phyloP scores from a whole-genome alignment of 2,888 invertebrate genomes.

The Patella caerulea region DNA sequence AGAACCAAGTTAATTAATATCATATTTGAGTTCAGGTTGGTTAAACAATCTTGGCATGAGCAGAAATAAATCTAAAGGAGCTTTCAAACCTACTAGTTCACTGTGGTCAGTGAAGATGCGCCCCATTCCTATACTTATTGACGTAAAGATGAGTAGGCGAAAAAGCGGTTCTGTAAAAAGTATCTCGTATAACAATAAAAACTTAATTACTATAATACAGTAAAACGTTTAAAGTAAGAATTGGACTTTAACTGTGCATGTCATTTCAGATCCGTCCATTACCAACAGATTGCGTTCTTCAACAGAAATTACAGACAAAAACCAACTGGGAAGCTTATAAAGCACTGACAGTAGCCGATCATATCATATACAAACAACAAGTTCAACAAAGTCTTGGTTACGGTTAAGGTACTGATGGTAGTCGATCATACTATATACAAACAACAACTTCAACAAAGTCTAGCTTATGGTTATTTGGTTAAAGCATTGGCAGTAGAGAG shows the following conservation, averaged over 20 bases:
- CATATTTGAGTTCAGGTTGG: too few relatives aligned
- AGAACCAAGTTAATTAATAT: too few relatives aligned
- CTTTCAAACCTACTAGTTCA: too few relatives aligned
- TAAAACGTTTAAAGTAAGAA: too few relatives aligned
- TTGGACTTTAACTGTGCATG: not conserved
- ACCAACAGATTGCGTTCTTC: slow-evolving; percentile 50
- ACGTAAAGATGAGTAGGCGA: not conserved
- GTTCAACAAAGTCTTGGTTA: slow-evolving; percentile 19
- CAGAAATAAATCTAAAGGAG: too few relatives aligned
- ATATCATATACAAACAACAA: slow-evolving; percentile 39
- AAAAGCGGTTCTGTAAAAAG: not conserved
- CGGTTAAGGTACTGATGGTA: too few relatives aligned
- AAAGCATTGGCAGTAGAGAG: too few relatives aligned
- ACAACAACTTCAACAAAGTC: slow-evolving; percentile 29
- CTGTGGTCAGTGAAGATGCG: too few relatives aligned
- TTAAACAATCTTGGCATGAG: too few relatives aligned
- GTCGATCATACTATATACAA: too few relatives aligned
- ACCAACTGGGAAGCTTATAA: slow-evolving; percentile 64
- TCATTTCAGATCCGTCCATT: slow-evolving; percentile 50
- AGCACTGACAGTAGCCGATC: slow-evolving; percentile 46
- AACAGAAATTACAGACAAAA: slow-evolving; percentile 59
- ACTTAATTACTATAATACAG: not conserved
- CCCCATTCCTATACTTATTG: not conserved
- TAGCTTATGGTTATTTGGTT: too few relatives aligned
- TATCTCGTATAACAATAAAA: not conserved